Percentiles rank a stretch among this genome's conserved stretches.
Conservation (phyloP, 2,888 invertebrate species). For the Sminthurinus aureus region DNA sequence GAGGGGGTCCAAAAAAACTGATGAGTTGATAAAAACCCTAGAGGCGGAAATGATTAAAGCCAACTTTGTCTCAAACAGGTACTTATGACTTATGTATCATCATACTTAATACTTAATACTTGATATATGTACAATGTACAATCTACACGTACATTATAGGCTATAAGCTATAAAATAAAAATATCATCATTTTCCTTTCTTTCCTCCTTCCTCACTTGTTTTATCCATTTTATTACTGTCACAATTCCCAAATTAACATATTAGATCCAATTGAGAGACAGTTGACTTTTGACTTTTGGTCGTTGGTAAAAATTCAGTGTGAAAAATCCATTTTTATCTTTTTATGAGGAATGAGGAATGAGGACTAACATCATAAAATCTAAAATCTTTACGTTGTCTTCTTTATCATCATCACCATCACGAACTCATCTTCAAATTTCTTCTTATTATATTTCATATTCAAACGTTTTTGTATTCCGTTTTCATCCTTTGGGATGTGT, state of each 20-base stretch:
- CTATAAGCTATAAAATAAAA: too few species aligned
- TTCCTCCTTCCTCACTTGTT: too few species aligned
- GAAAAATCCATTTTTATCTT: too few species aligned
- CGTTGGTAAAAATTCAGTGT: too few species aligned
- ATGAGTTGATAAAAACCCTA: conserved; percentile 72
- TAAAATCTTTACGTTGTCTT: neutral
- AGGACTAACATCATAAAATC: neutral
- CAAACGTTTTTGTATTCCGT: neutral
- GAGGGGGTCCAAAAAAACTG: conserved; percentile 73
- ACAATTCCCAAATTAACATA: conserved; percentile 22
- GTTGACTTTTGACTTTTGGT: neutral
- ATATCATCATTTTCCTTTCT: too few species aligned
- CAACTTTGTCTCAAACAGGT: conserved; percentile 76
- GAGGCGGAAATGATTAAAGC: conserved; percentile 74
- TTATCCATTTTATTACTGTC: too few species aligned
- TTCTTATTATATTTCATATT: neutral
- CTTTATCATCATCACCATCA: neutral
- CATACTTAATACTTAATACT: too few species aligned
- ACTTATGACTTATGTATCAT: conserved; percentile 24
- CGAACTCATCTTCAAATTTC: neutral
- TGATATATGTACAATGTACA: too few species aligned
- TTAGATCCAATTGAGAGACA: neutral
- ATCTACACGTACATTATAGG: too few species aligned
- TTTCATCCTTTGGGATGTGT: too few species aligned
- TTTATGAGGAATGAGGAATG: too few species aligned